Evolutionary conservation across 1,140 invertebrate genomes (phyloP), one percentile per base, ranked within the genome.

Genomic region (Condylostylus longicornis): DNA sequence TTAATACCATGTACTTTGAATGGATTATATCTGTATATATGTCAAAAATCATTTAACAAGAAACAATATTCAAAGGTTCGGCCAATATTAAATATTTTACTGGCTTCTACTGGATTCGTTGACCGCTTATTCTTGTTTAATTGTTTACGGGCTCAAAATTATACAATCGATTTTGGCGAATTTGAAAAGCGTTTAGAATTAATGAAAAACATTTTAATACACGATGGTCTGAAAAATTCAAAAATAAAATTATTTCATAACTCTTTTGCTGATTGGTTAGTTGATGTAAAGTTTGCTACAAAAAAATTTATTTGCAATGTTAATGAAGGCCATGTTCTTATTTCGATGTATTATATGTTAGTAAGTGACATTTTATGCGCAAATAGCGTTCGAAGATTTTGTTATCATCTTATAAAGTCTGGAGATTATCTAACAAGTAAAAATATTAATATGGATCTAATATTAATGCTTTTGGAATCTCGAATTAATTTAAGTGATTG

Each of bases 261-360:
- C 51, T 91, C 86, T 40, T 95, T 95, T 59, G 79, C 87, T 7
- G 83, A 89, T 51, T 97, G 90, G 90, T 60, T 96, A 28, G 62
- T 88, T 17, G 90, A 97, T 62, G 89, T 95, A 1, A 97, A 96
- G 62, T 89, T 95, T 51, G 94, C 89, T 54, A 95, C 90, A 9
- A 82, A 88, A 45, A 87, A 89, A 48, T 96, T 89, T 59, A 65
- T 95, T 28, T 94, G 89, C 55, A 77, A 79, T 40, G 79, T 83
- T 1, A 67, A 72, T 23, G 82, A 88, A 50, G 89, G 89, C 1
- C 89, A 95, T 56, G 79, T 79, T 3, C 85, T 89, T 67, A 68
- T 94, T 17, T 82, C 86, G 6, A 79, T 89, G 71, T 75, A 82
- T 50, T 83, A 86, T 45, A 77, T 83, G 3, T 55, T 77, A 1